Percentiles rank a stretch among this genome's conserved stretches.
phyloP scores from a whole-genome alignment of 2,113 vertebrate species.

The Sus scrofa region T2T-Sscrofa CM000812.6:265672001-265672500 shows the following conservation, averaged over 20 bases:
- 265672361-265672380: not conserved
- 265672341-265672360: not conserved
- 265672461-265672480: not conserved
- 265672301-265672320: not conserved
- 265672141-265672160: accelerated
- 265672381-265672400: not conserved
- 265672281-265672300: not conserved
- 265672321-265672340: not conserved
- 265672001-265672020: not conserved
- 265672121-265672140: accelerated
- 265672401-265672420: not conserved
- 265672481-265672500: not conserved
- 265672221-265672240: not conserved
- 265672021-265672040: not conserved
- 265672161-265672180: not conserved
- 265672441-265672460: not conserved
- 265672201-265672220: not conserved
- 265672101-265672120: not conserved
- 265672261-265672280: not conserved
- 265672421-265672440: not conserved
- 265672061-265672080: not conserved
- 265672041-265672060: not conserved
- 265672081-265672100: not conserved
- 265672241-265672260: not conserved
- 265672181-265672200: not conserved